Evolutionary conservation across 2,113 vertebrate genomes (phyloP).

Genomic region (Eidolon helvum): DNA sequence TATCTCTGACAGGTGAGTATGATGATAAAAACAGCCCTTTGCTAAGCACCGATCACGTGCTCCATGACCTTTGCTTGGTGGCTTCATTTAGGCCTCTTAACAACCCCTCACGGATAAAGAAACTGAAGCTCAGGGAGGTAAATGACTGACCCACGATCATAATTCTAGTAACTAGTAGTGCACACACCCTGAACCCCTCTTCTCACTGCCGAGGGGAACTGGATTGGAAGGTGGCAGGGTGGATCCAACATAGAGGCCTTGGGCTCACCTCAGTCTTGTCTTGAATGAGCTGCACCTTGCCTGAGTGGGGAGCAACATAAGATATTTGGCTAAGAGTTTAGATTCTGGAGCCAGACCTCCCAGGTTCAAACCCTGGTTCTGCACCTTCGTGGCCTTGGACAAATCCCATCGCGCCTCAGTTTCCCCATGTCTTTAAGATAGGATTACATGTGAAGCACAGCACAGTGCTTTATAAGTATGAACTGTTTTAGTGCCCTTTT

Average conservation of each 20-base stretch:
- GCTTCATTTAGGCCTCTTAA: not conserved
- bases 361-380: not conserved
- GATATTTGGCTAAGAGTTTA: not conserved
- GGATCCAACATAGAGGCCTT: not conserved
- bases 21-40: not conserved
- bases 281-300: not conserved
- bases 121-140: not conserved
- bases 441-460: not conserved
- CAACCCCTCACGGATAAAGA: not conserved
- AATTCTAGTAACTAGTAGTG: not conserved
- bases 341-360: not conserved
- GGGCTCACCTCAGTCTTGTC: not conserved
- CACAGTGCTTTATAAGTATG: not conserved
- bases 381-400: not conserved
- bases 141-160: not conserved
- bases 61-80: not conserved
- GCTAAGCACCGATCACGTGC: not conserved
- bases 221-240: not conserved
- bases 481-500: not conserved
- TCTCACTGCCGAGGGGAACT: not conserved
- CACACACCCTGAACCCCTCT: not conserved
- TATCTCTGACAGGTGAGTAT: slow-evolving; percentile 71
- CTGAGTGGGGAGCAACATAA: not conserved
- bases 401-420: not conserved
- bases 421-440: not conserved